These are phyloP conservation scores for Gymnocheta viridis DNA, from an alignment of 2,888 invertebrate species.

Conservation along the genomic window DNA sequence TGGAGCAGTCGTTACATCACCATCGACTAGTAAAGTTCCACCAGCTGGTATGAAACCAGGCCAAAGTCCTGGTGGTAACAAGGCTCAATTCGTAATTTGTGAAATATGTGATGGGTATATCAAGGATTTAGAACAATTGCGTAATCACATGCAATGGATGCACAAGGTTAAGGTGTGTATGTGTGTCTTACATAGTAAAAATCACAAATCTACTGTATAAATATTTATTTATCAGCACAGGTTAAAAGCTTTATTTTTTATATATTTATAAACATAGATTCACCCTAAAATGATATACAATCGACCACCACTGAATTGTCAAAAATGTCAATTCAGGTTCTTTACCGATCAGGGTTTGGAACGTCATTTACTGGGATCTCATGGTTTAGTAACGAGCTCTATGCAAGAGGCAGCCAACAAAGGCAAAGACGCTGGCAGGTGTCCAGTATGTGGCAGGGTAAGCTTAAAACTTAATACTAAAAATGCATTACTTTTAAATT, in stretches of 20 bases:
- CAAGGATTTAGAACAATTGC: constrained; percentile 95
- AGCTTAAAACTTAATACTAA: constrained; percentile 75
- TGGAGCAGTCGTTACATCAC: constrained; percentile 78
- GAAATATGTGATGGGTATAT: constrained; percentile 99
- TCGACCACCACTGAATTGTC: constrained; percentile 96
- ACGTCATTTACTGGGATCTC: constrained; percentile 95
- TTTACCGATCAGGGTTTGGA: constrained; percentile 98
- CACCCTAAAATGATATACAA: constrained; percentile 98
- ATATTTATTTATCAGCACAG: background rate
- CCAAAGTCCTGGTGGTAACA: constrained; percentile 83
- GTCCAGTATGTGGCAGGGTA: constrained; percentile 97
- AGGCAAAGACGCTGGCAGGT: constrained; percentile 96
- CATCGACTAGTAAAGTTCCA: constrained; percentile 81
- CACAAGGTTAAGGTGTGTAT: constrained; percentile 91
- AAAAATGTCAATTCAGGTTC: constrained; percentile 97
- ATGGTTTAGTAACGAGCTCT: constrained; percentile 96
- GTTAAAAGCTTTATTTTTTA: background rate
- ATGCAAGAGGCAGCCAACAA: constrained; percentile 98
- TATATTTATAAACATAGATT: constrained; percentile 82
- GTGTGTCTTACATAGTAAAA: background rate
- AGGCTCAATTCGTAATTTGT: constrained; percentile 95
- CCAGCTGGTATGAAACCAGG: constrained; percentile 83
- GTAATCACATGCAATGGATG: constrained; percentile 99
- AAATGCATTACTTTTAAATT: background rate
- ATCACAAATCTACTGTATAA: background rate